Evolutionary conservation across 2,797 vertebrate species (phyloP), one percentile per base, ranked within the genome.

Genomic region (Coilia nasus): DNA sequence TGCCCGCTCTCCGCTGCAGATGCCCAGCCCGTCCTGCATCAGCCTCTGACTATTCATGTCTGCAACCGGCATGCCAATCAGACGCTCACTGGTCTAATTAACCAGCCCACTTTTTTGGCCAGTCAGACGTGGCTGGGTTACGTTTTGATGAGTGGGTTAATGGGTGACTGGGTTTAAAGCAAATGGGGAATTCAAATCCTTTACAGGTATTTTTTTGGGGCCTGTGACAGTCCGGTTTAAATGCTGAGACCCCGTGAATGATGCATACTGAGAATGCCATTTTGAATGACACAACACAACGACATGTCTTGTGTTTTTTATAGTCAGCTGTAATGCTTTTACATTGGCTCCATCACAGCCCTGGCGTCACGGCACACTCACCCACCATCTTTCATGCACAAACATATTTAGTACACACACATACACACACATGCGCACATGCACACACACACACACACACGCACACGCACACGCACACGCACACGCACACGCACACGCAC

Each of bases 281-380:
- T 54, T 54, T 54, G 7, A 54, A 54, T 54, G 50, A 54, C 50
- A 54, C 9, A 7, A 54, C 50, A 54, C 9, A 14, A 9, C 7
- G 5, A 3, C 21, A n/a, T 60, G 57, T 21, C 2, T 60, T 60
- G 57, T 60, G 14, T 6, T 44, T 10, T 78, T 44, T 19, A 78
- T 44, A n/a, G 21, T 44, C 35, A 44, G 17, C 92, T 44, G 31
- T 44, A 82, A 82, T 23, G 88, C 91, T 84, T 92, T 87, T 87
- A 90, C 87, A 92, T 91, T 89, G 90, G 89, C 87, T 87, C 89
- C 82, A 85, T 3, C 75, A 90, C 90, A 89, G 88, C 91, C 91
- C 91, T 85, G 85, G 23, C 90, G 93, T 93, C 91, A 91, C 87
- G 64, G 89, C 86, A 92, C 87, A 91, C 90, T 90, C 90, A 91